Percentiles rank a stretch among this genome's conserved stretches.
Conservation (phyloP, 30 jellyfish, hydroid and myxozoan species). For the Hydractinia symbiolongicarpus region DNA sequence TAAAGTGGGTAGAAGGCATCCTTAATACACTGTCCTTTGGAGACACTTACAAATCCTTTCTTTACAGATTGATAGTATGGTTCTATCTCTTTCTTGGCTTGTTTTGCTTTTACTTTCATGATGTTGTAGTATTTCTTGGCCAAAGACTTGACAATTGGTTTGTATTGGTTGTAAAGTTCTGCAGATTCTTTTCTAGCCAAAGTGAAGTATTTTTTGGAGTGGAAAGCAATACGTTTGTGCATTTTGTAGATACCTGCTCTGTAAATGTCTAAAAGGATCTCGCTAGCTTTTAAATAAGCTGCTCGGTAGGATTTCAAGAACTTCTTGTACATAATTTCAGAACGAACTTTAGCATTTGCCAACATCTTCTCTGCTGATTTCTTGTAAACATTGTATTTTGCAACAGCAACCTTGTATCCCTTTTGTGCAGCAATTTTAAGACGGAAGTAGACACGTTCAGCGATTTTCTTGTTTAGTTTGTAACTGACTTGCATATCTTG, state of each 20-base stretch:
- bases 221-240: neutral
- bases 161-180: neutral
- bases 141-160: constrained; percentile 5
- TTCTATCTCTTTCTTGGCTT: constrained; percentile 5
- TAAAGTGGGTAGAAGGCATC: constrained; percentile 25
- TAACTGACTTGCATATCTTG: constrained; percentile 47
- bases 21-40: constrained; percentile 12
- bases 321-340: neutral
- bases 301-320: neutral
- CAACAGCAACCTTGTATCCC: neutral
- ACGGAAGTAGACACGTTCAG: constrained; percentile 40
- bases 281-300: neutral
- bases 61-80: constrained; percentile 8
- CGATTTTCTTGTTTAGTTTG: constrained; percentile 51
- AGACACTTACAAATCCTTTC: neutral
- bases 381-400: neutral
- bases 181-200: neutral
- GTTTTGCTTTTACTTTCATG: constrained; percentile 2
- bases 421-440: constrained; percentile 14
- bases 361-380: neutral
- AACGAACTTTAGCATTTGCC: neutral
- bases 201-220: constrained; percentile 1
- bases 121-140: neutral
- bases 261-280: constrained; percentile 2
- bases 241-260: neutral